phyloP scores from a whole-genome alignment of 1,140 invertebrate species.

The Drosophila equinoxialis region DNA sequence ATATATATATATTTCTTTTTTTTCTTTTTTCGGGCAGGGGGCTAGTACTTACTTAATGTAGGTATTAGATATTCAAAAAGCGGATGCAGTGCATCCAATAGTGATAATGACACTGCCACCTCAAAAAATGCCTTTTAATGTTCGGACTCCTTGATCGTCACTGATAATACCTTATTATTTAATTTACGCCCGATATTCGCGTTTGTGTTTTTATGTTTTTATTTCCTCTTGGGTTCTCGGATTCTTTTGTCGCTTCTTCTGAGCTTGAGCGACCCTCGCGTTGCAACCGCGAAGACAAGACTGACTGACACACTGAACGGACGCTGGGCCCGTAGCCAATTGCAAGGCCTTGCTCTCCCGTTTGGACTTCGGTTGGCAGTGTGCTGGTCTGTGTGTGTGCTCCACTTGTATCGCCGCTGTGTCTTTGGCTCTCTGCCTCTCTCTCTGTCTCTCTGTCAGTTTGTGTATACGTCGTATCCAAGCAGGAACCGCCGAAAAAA shows the following conservation, averaged over 20 bases:
- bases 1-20: not conserved
- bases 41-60: slow-evolving; percentile 45
- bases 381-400: slow-evolving; percentile 25
- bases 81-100: slow-evolving; percentile 42
- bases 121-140: slow-evolving; percentile 11
- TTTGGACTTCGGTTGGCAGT: slow-evolving; percentile 21
- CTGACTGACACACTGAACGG: slow-evolving; percentile 68
- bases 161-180: slow-evolving; percentile 38
- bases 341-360: slow-evolving; percentile 30
- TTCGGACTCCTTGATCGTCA: slow-evolving; percentile 46
- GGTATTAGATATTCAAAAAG: slow-evolving; percentile 34
- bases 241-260: not conserved
- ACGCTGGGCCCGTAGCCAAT: slow-evolving; percentile 37
- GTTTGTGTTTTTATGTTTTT: not conserved
- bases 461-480: slow-evolving; percentile 9
- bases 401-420: slow-evolving; percentile 56
- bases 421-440: slow-evolving; percentile 3
- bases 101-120: slow-evolving; percentile 3
- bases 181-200: slow-evolving; percentile 42
- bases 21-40: not conserved
- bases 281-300: slow-evolving; percentile 73
- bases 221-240: too few relatives aligned
- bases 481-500: slow-evolving; percentile 56
- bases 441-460: slow-evolving; percentile 22
- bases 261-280: slow-evolving; percentile 52